A percentile compares a stretch with the other conserved stretches of the same genome.
Evolutionary conservation across 2,797 vertebrate genomes (phyloP).

Genomic region (Arremon brunneinucha): DNA sequence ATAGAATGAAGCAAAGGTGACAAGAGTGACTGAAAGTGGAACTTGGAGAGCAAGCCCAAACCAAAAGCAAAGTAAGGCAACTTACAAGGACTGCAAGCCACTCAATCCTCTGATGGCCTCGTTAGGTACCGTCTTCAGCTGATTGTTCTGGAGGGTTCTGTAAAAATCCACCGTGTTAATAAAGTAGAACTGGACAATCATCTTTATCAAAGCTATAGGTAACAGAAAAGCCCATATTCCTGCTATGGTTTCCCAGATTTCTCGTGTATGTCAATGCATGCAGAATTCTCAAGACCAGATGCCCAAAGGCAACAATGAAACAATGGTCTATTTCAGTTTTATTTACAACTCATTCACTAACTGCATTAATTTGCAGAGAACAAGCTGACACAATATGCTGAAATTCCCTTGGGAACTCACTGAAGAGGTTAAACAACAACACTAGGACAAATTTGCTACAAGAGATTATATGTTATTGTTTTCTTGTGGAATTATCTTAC

Average conservation of each 20-base stretch:
- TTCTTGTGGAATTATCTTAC: neutral
- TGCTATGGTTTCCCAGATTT: neutral
- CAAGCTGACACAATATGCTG: neutral
- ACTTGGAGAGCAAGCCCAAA: neutral
- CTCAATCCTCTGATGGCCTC: slow-evolving; percentile 88
- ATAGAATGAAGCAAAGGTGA: neutral
- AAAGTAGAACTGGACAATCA: neutral
- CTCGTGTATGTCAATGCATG: neutral
- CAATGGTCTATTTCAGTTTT: neutral
- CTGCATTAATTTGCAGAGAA: neutral
- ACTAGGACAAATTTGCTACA: neutral
- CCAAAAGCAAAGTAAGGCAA: slow-evolving; percentile 18
- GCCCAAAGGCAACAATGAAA: neutral
- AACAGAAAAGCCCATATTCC: neutral
- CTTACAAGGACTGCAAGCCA: slow-evolving; percentile 95
- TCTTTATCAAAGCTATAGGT: neutral
- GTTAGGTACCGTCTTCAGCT: slow-evolving; percentile 92
- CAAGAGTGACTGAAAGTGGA: neutral
- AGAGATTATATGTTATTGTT: neutral
- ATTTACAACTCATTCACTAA: neutral
- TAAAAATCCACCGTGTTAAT: slow-evolving; percentile 40
- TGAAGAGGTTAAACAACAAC: neutral
- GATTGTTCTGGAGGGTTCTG: slow-evolving; percentile 98
- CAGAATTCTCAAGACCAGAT: neutral
- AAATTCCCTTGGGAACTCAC: neutral